These are phyloP conservation scores for Antigone vipio DNA, from an alignment of 2,113 vertebrate species.

Conservation along the genomic window DNA sequence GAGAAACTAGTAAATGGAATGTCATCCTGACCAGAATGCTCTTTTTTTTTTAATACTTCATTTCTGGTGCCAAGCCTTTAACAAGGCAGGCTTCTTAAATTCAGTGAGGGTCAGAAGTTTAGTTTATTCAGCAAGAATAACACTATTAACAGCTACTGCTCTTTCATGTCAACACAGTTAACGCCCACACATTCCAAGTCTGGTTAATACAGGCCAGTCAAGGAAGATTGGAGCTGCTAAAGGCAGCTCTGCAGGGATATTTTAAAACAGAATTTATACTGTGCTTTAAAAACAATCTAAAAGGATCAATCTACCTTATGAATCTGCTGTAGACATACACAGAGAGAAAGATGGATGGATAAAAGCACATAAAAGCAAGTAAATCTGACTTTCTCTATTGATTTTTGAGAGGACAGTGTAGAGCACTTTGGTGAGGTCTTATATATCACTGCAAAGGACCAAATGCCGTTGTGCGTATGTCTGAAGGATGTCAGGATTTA, in stretches of 20 bases:
- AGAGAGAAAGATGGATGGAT: conserved; percentile 23
- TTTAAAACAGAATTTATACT: conserved; percentile 62
- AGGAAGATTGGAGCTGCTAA: neutral
- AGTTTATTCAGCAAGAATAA: conserved; percentile 74
- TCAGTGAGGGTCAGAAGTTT: conserved; percentile 67
- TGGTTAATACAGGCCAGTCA: conserved; percentile 33
- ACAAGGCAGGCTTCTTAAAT: conserved; percentile 59
- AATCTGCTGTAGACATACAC: conserved; percentile 16
- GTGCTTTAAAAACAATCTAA: conserved; percentile 48
- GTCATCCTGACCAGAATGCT: conserved; percentile 18
- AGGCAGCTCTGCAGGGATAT: conserved; percentile 20
- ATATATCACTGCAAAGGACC: conserved; percentile 16
- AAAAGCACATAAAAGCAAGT: conserved; percentile 17
- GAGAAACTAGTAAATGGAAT: conserved; percentile 30
- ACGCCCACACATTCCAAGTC: conserved; percentile 50
- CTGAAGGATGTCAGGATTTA: conserved; percentile 31
- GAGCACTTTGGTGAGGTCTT: conserved; percentile 37
- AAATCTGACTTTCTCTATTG: neutral
- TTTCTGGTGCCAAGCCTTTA: conserved; percentile 21
- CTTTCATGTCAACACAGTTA: conserved; percentile 63
- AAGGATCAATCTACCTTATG: neutral
- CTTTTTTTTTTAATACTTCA: conserved; percentile 19
- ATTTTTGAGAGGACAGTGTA: conserved; percentile 33
- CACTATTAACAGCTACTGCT: conserved; percentile 67
- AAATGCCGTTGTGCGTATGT: neutral